Evolutionary conservation across 2,888 invertebrate species (phyloP), one percentile per base, ranked within the genome.

Genomic region (Athetis lepigone): DNA sequence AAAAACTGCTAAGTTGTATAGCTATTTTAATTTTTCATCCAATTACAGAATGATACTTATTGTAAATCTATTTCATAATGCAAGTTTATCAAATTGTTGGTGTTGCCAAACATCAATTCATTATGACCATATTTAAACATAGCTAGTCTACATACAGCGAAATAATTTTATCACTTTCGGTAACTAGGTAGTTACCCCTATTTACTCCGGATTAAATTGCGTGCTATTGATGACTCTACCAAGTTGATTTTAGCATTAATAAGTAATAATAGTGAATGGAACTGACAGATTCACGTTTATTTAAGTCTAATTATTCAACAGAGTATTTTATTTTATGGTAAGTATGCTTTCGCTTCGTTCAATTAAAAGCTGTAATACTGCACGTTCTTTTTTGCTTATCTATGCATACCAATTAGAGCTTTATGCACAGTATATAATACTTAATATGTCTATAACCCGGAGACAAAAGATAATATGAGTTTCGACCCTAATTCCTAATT

Each of bases 401-500:
- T n/a, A n/a, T n/a, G n/a, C n/a, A n/a, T n/a, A n/a, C n/a, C n/a
- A n/a, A n/a, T n/a, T n/a, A n/a, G n/a, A n/a, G n/a, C n/a, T n/a
- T n/a, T n/a, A n/a, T n/a, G 1, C 7, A 46, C 8, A 57, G 5
- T 0, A 19, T 9, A 9, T 40, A n/a, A n/a, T n/a, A n/a, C n/a
- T n/a, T n/a, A n/a, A n/a, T n/a, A n/a, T n/a, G n/a, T n/a, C n/a
- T n/a, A n/a, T n/a, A 52, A 21, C 2, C 7, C 9, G 7, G n/a
- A 1, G 4, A 3, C n/a, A 5, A 21, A 27, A 43, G 18, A 29
- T 37, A 37, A 52, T 23, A 19, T 16, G 23, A 43, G 4, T 37
- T 47, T 5, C 23, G 29, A 18, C 43, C 60, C 13, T 42, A 46
- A 51, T 46, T 62, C 40, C 36, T 47, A 21, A 51, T 62, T 47